Conservation (phyloP, 2,113 vertebrate species). For the Psittacula cyanocephala region DNA sequence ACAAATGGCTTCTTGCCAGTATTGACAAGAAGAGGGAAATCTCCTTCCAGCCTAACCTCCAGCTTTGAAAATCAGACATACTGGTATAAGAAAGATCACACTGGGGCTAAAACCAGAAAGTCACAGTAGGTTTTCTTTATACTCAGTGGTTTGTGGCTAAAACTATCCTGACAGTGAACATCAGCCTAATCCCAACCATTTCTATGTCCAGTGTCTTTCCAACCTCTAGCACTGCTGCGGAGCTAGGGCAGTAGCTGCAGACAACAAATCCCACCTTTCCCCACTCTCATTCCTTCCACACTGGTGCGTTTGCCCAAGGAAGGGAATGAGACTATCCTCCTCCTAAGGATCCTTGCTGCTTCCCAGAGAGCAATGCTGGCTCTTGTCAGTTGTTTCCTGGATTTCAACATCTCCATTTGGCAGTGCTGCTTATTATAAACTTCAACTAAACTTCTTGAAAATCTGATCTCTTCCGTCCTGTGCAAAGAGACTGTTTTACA, state of each 20-base stretch:
- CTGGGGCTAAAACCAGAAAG: background rate
- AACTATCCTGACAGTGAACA: background rate
- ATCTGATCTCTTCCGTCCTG: background rate
- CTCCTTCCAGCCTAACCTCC: background rate
- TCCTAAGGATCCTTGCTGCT: background rate
- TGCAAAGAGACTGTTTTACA: background rate
- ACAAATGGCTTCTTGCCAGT: background rate
- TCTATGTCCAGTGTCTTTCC: fast-evolving
- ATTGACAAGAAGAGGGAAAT: background rate
- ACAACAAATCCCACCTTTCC: too few relatives aligned
- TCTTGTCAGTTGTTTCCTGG: background rate
- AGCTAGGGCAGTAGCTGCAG: background rate
- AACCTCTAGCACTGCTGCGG: background rate
- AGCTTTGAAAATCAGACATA: background rate
- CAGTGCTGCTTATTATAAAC: background rate
- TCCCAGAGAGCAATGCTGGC: background rate
- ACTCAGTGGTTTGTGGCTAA: background rate
- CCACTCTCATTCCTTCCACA: background rate
- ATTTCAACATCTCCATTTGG: background rate
- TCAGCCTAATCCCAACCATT: background rate
- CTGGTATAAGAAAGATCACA: fast-evolving
- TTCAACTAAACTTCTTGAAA: background rate
- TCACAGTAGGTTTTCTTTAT: background rate
- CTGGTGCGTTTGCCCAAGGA: fast-evolving
- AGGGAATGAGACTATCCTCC: background rate